Evolutionary conservation across 2,797 vertebrate genomes (phyloP), one percentile per base, ranked within the genome.

Genomic region (Manis pentadactyla): DNA sequence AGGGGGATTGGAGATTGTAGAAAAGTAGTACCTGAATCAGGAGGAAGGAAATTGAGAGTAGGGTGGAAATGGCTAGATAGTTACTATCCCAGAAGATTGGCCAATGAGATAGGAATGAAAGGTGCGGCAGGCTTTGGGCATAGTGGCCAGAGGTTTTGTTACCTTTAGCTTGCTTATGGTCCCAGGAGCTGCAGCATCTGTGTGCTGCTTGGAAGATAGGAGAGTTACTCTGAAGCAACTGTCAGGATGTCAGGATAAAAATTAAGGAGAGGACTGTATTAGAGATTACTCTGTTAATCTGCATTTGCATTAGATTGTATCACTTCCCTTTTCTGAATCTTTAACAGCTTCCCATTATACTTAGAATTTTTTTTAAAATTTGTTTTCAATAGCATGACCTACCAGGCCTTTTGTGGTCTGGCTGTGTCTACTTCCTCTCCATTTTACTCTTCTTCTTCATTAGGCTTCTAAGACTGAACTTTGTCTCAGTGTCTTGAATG

Each of bases 371-470:
- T 46, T 46, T 37, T 46, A 82, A 73, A 34, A 29, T 18, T 23
- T 84, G 0, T 77, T 83, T 82, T 87, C n/a, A 1, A 46, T 89
- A 63, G 2, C 46, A 34, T 68, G 57, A 51, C 34, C 63, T 61
- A 0, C 13, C 11, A 73, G 46, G 25, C 55, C 42, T 11, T 57
- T 1, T 49, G 18, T 11, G 63, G 53, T 63, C 37, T 29, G 55
- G 25, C 8, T 29, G 27, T 78, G 64, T 71, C 19, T 61, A 0
- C 13, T 18, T 31, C 10, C 39, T 21, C 3, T 18, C 34, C 6
- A 0, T 17, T 49, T 69, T 25, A 25, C 10, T 13, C 27, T 5
- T 8, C 2, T 42, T 74, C 46, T n/a, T 64, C 31, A 4, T 2
- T 27, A 21, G 13, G 14, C 18, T 29, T 51, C 81, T 11, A 27